A percentile compares a stretch with the other conserved stretches of the same genome.
These are phyloP conservation scores for Graphium colonna DNA, from an alignment of 2,888 invertebrate species.

Conservation along the genomic window DNA sequence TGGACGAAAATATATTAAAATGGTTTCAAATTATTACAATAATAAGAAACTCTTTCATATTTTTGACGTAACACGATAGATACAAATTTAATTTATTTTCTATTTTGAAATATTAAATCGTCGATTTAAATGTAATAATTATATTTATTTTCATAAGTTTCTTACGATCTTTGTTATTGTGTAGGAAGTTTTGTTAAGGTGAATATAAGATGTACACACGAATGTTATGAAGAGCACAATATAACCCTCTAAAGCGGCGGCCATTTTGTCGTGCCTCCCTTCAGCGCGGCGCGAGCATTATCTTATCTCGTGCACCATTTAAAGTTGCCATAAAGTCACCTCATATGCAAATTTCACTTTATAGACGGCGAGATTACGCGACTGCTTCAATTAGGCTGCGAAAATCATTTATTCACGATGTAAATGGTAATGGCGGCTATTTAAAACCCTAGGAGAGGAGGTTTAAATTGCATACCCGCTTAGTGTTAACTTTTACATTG, in stretches of 20 bases:
- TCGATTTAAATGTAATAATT: too few relatives aligned
- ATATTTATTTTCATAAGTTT: too few relatives aligned
- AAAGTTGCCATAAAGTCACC: constrained; percentile 7
- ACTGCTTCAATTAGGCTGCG: constrained; percentile 6
- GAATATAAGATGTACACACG: too few relatives aligned
- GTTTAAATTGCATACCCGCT: constrained; percentile 2
- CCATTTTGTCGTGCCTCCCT: background rate
- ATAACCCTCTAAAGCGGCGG: background rate
- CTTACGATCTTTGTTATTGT: too few relatives aligned
- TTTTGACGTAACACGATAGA: too few relatives aligned
- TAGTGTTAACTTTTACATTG: background rate
- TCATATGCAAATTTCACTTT: constrained; percentile 12
- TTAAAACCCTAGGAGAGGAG: background rate
- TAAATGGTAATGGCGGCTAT: constrained; percentile 1
- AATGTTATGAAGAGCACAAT: background rate
- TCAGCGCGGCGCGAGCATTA: background rate
- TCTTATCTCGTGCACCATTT: constrained; percentile 7
- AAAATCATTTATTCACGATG: constrained; percentile 5
- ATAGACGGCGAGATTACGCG: constrained; percentile 6
- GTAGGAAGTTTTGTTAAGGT: too few relatives aligned
- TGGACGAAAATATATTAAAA: too few relatives aligned
- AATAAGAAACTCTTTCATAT: too few relatives aligned
- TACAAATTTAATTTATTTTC: too few relatives aligned
- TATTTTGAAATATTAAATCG: too few relatives aligned
- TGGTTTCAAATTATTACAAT: too few relatives aligned